phyloP scores from a whole-genome alignment of 64 coral and sea anemone genomes.

The Anthopleura sola region DNA sequence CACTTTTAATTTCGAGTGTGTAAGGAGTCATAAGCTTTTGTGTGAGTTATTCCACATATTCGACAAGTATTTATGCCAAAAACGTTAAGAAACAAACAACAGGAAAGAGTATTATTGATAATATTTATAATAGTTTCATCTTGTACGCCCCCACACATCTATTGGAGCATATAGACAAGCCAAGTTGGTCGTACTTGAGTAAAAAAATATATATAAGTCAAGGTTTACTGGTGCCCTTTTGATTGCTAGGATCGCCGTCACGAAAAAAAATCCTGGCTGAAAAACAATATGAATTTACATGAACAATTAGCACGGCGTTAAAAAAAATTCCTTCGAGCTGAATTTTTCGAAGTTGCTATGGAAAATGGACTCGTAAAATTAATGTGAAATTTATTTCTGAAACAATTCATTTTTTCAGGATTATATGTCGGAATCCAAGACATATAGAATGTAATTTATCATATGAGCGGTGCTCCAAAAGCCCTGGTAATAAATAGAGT shows the following conservation, averaged over 20 bases:
- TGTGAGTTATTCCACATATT: neutral
- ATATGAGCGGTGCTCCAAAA: neutral
- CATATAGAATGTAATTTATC: neutral
- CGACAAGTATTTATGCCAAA: neutral
- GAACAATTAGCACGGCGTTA: neutral
- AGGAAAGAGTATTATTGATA: neutral
- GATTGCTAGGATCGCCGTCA: neutral
- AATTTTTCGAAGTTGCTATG: slow-evolving; percentile 1
- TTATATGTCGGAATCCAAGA: neutral
- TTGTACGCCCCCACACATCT: neutral
- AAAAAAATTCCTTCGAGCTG: neutral
- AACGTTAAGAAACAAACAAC: neutral
- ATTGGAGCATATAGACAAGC: neutral
- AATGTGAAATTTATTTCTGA: neutral
- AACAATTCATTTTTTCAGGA: slow-evolving; percentile 8
- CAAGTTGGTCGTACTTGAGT: neutral
- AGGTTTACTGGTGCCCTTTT: neutral
- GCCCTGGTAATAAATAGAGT: slow-evolving; percentile 6
- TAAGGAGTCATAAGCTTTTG: neutral
- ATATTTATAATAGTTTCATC: neutral
- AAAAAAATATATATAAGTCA: neutral
- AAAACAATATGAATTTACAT: neutral
- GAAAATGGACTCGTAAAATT: neutral
- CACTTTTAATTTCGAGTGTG: neutral
- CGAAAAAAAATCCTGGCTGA: neutral